Evolutionary conservation across 2,797 vertebrate genomes (phyloP), one percentile per base, ranked within the genome.

Genomic region (Benthosema pterotum): DNA sequence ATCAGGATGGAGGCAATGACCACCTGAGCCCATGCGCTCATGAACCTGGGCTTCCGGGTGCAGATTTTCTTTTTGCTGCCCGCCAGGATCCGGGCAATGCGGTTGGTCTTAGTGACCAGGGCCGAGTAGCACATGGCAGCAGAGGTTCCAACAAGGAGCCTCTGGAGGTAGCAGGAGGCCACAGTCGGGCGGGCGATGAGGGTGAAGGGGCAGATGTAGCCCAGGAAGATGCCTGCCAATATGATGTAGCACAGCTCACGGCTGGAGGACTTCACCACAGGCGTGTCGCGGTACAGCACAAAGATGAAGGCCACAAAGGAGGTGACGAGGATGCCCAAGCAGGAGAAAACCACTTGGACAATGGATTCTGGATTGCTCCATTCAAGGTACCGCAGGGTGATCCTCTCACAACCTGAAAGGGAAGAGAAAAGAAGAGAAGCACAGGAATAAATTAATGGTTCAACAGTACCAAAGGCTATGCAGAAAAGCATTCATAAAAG

Each of bases 21-120:
- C 55, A 99, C 92, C 65, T 99, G 97, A 14, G 97, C 97, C 94
- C 96, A 99, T 0, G 97, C 97, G 0, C 97, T 98, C 97, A 99
- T 99, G 90, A 99, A 99, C 14, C 96, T 90, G 0, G 98, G 98
- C 62, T 99, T 99, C 52, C 95, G 89, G 0, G 98, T 99, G 45
- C 98, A 99, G 78, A 99, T 99, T 86, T 99, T 99, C 92, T 99
- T 99, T 87, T 99, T 99, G 91, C 98, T 99, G 65, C 98, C 98
- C 0, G 98, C 98, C 68, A 99, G 88, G 78, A 99, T 99, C 65
- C 98, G 95, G 0, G 98, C 98, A 0, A 99, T 99, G 72, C 98
- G 96, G 71, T 99, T 99, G 71, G 98, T 99, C 85, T 99, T 99
- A 67, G 97, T 99, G 12, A 98, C 95, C 11, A 99, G 89, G 3